Base-by-base conservation (phyloP, 2,113 vertebrate species). In the Menura novaehollandiae region DNA sequence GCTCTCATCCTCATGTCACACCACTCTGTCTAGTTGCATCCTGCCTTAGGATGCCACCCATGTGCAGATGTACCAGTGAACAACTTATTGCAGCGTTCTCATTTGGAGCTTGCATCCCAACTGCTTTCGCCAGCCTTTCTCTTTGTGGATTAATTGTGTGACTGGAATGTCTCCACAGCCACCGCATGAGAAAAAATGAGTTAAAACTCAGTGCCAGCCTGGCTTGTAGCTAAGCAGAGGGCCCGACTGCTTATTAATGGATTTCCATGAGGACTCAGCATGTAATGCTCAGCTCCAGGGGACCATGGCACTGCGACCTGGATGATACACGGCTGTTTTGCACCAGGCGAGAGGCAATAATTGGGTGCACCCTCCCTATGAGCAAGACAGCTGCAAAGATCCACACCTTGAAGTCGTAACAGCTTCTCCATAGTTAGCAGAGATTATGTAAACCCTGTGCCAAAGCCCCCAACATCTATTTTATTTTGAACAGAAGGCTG, bases 401-500 rank as follows among this genome's bases (percentile, higher is more conserved):
- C 49, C 89, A 85, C 73, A 72, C 55, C 85, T 88, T 73, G 79
- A 89, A 91, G 58, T 73, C 78, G 62, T 14, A 66, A 72, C 46
- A 63, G 81, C 44, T 90, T 96, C 89, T 83, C 71, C 73, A 44
- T 64, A 62, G 63, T 62, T 85, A 93, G 60, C 41, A 77, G 59
- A 63, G 71, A 76, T 79, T 90, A 58, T 21, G 55, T 46, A 85
- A 89, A 91, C 21, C 43, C 39, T 2, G 10, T 89, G 55, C 87
- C 93, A 91, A 89, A 82, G 51, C 28, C 46, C 35, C 30, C 52
- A 32, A 44, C 43, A 43, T 89, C 63, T 85, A 46, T 73, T 85
- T 62, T 51, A 53, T 76, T 94, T 91, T 39, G n/a, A 91, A 89
- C 88, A 93, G 91, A 83, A 94, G 63, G 78, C 49, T 96, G 39